phyloP scores from a whole-genome alignment of 2,888 invertebrate genomes.

The Nomada goodeniana region DNA sequence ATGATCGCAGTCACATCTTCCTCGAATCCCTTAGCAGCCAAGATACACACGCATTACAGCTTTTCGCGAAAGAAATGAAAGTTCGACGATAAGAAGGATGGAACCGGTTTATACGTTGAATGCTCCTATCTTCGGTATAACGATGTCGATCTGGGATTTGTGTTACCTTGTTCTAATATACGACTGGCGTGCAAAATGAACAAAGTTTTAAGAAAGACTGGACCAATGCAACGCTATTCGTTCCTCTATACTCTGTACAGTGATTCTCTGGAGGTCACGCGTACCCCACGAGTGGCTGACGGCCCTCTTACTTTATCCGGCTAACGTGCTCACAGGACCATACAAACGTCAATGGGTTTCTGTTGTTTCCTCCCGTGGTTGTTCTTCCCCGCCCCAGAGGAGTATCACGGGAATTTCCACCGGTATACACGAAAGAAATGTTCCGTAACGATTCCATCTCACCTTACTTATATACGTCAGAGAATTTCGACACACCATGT shows the following conservation, averaged over 20 bases:
- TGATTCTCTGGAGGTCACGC: constrained; percentile 74
- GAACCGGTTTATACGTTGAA: neutral
- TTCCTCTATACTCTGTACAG: constrained; percentile 72
- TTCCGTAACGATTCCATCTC: neutral
- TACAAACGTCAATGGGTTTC: constrained; percentile 13
- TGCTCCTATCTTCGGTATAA: neutral
- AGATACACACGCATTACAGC: neutral
- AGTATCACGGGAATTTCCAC: constrained; percentile 32
- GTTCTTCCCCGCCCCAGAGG: constrained; percentile 18
- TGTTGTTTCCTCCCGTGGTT: constrained; percentile 9
- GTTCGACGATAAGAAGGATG: neutral
- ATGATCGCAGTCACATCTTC: neutral
- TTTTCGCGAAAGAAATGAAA: constrained; percentile 11
- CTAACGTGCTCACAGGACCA: neutral
- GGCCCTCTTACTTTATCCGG: constrained; percentile 47
- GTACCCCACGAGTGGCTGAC: constrained; percentile 65
- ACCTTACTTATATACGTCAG: neutral
- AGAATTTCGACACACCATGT: too few species aligned
- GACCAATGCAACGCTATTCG: constrained; percentile 70
- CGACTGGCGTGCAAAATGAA: constrained; percentile 35
- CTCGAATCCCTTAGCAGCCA: neutral
- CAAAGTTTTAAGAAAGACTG: constrained; percentile 72
- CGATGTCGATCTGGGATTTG: neutral
- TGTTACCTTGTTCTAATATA: neutral
- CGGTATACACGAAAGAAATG: neutral